A percentile compares a stretch with the other conserved stretches of the same genome.
Evolutionary conservation across 2,113 vertebrate genomes (phyloP).

Genomic region (Chaetops frenatus): DNA sequence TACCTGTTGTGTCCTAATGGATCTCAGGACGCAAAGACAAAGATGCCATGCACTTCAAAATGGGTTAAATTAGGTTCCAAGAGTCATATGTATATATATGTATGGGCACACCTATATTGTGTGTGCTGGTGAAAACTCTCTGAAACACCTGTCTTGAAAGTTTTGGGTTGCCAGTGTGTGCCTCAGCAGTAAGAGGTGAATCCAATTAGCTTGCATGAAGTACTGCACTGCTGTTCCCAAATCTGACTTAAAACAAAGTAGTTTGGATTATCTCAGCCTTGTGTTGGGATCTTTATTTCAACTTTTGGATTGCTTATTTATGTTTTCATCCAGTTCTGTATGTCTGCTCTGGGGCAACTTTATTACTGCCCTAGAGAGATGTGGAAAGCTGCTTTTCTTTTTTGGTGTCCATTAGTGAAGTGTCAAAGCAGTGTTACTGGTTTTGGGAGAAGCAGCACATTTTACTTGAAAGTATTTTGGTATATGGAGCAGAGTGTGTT

Average conservation of each 20-base stretch:
- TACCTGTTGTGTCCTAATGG: neutral
- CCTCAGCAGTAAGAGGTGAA: neutral
- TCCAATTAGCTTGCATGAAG: neutral
- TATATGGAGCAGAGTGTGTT: neutral
- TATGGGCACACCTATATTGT: neutral
- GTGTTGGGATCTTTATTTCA: neutral
- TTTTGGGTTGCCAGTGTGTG: neutral
- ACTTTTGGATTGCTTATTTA: neutral
- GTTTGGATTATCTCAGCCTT: neutral
- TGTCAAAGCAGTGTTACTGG: neutral
- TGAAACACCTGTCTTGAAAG: neutral
- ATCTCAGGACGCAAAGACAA: neutral
- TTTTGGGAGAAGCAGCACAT: neutral
- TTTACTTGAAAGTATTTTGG: neutral
- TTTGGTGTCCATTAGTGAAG: neutral
- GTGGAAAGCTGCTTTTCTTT: neutral
- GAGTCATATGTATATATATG: fast-evolving
- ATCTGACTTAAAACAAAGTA: neutral
- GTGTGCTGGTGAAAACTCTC: neutral
- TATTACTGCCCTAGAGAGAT: neutral
- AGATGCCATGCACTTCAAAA: neutral
- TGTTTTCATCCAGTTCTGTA: neutral
- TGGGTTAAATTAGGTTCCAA: neutral
- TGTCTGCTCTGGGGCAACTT: neutral
- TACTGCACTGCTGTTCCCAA: neutral